Evolutionary conservation across 2,113 vertebrate genomes (phyloP), one percentile per base, ranked within the genome.

Genomic region (Semicossyphus pulcher): DNA sequence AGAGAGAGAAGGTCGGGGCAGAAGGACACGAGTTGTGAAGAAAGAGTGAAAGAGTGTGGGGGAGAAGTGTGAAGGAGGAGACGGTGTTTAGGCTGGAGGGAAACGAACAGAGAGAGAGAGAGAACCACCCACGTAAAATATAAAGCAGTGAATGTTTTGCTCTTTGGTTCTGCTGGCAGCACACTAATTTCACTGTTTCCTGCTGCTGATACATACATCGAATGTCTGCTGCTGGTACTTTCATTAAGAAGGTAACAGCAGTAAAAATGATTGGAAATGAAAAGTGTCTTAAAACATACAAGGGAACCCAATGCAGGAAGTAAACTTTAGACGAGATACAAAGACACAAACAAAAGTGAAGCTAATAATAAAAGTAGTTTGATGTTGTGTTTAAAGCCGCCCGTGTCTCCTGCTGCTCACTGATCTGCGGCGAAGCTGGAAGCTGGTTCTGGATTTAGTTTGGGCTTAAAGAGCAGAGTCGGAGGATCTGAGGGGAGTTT

Each of bases 41-140:
- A 23, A 18, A 16, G 18, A 15, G 16, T 9, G 37, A 28, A 52
- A 20, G 21, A 44, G 16, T 48, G 70, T 16, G 37, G 21, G 8
- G 58, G 37, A 47, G 72, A 51, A 3, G 25, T 32, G 53, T 63
- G 41, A 29, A 62, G 26, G 37, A 60, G 20, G 47, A 71, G 47
- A 21, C 18, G 2, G 26, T 4, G 25, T 58, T 47, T 10, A 31
- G 25, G n/a, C 21, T 45, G 45, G 29, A 63, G 26, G 26, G 52
- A 60, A 16, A 54, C 23, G 36, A 49, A 28, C 37, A 32, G 34
- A 26, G n/a, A n/a, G 45, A 36, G 18, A 54, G 34, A 72, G 68
- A 70, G 49, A 74, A 54, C 66, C 77, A 54, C 72, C 73, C 74
- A 69, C 71, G n/a, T 44, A 7, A 54, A 69, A 78, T 69, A 59